These are phyloP conservation scores for Ophion costatus DNA, from an alignment of 2,888 invertebrate genomes.

Conservation along the genomic window DNA sequence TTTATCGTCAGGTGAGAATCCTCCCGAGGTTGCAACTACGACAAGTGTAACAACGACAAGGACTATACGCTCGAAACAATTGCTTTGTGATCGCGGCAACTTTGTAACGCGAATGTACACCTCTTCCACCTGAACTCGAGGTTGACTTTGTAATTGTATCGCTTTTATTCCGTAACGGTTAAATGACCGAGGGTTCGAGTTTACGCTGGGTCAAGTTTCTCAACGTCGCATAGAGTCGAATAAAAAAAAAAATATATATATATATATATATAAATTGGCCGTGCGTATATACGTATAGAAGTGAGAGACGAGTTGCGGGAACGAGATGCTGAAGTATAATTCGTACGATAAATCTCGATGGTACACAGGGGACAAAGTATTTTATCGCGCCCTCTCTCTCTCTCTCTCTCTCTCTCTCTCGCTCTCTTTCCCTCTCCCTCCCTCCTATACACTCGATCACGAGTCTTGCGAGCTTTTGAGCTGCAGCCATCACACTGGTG, in stretches of 20 bases:
- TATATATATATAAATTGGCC: neutral
- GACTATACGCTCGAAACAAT: neutral
- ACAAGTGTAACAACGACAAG: neutral
- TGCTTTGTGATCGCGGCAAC: neutral
- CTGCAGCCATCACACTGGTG: neutral
- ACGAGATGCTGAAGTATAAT: constrained; percentile 35
- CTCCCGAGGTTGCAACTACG: too few relatives aligned
- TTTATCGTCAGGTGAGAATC: too few relatives aligned
- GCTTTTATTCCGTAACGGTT: constrained; percentile 1
- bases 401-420: neutral
- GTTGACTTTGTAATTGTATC: constrained; percentile 8
- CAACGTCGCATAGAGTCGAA: constrained; percentile 36
- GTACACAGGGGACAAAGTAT: constrained; percentile 47
- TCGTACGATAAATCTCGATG: constrained; percentile 55
- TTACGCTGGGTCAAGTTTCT: constrained; percentile 36
- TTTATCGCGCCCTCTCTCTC: neutral
- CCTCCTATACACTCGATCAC: constrained; percentile 10
- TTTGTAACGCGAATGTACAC: constrained; percentile 1
- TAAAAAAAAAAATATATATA: neutral
- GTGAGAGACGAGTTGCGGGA: constrained; percentile 26
- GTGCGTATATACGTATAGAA: neutral
- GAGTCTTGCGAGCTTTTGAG: constrained; percentile 38
- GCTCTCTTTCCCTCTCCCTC: constrained; percentile 2
- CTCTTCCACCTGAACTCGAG: neutral
- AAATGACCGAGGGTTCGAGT: neutral